These are phyloP conservation scores for Neosilurus hyrtlii DNA, from an alignment of 2,797 vertebrate species.

Conservation along the genomic window DNA sequence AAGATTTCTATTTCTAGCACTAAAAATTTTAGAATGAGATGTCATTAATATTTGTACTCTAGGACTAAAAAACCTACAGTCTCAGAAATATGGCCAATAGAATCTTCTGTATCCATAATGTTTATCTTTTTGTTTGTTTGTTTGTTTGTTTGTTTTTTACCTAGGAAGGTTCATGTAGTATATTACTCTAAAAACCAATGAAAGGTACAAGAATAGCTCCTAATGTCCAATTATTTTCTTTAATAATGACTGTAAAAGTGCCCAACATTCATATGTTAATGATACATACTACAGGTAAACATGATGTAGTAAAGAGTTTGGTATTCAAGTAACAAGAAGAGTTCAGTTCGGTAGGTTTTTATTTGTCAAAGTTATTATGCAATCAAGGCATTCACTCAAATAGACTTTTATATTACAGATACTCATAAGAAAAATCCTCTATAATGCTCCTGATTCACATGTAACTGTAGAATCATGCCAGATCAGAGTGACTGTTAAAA, in stretches of 20 bases:
- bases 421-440: neutral
- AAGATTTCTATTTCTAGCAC: slow-evolving; percentile 17
- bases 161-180: neutral
- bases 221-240: neutral
- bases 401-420: neutral
- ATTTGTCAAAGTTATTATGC: neutral
- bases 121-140: neutral
- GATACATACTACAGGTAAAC: neutral
- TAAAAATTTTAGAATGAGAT: neutral
- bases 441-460: neutral
- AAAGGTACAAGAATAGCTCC: neutral
- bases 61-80: neutral
- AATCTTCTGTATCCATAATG: neutral
- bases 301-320: neutral
- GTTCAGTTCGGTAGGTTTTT: neutral
- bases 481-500: neutral
- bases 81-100: neutral
- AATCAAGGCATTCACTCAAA: neutral
- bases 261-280: neutral
- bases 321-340: neutral
- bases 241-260: neutral
- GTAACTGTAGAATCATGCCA: neutral
- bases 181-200: neutral
- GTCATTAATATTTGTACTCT: neutral
- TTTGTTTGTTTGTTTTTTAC: no score